A percentile compares a stretch with the other conserved stretches of the same genome.
These are phyloP conservation scores for Coenobita brevimanus DNA, from an alignment of 1,140 invertebrate genomes.

Conservation along the genomic window DNA sequence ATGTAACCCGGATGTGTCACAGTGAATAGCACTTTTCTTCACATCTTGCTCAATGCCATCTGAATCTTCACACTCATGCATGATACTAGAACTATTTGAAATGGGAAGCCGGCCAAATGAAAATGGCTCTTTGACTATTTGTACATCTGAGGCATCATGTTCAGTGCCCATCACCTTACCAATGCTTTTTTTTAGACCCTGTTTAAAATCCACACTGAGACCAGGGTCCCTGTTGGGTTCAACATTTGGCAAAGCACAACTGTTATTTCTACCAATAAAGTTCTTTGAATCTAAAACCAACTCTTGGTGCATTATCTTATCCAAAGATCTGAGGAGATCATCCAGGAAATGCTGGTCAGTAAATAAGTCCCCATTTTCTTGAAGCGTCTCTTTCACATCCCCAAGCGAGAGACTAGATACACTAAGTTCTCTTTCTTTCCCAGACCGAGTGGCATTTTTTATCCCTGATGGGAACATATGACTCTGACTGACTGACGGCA, in stretches of 20 bases:
- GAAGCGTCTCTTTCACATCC: conserved; percentile 16
- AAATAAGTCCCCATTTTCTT: conserved; percentile 18
- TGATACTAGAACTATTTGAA: background rate
- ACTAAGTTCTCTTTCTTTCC: background rate
- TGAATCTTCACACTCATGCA: background rate
- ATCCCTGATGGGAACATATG: background rate
- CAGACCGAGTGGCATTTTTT: background rate
- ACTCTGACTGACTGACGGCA: background rate
- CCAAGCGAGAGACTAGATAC: conserved; percentile 6
- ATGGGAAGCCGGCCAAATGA: background rate
- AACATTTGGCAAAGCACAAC: background rate
- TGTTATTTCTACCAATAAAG: background rate
- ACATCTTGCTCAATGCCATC: background rate
- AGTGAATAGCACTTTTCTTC: background rate
- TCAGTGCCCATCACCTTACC: background rate
- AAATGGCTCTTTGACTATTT: background rate
- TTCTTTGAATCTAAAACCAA: background rate
- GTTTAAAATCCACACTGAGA: background rate
- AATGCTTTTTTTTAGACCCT: background rate
- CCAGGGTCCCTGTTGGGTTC: conserved; percentile 6
- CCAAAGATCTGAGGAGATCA: conserved; percentile 30
- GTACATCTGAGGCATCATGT: background rate
- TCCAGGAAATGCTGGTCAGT: conserved; percentile 35
- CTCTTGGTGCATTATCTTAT: conserved; percentile 9
- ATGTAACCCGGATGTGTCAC: too few species aligned